phyloP scores from a whole-genome alignment of 2,797 vertebrate genomes.

The Anabas testudineus region DNA sequence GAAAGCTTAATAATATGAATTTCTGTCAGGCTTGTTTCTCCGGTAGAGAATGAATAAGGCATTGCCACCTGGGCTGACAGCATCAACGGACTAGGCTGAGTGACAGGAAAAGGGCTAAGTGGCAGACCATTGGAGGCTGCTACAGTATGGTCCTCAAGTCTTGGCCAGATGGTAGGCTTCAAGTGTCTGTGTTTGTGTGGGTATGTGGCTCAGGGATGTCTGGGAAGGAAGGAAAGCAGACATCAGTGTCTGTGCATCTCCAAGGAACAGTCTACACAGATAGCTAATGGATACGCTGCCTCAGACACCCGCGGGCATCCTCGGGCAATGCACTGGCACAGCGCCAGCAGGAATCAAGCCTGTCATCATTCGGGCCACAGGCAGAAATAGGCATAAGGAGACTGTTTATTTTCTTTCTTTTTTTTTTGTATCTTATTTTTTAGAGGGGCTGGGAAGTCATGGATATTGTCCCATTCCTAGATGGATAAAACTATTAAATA shows the following conservation, averaged over 20 bases:
- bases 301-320: constrained; percentile 78
- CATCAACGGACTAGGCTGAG: constrained; percentile 58
- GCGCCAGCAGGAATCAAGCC: constrained; percentile 74
- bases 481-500: constrained; percentile 25
- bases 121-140: constrained; percentile 65
- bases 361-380: constrained; percentile 76
- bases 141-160: constrained; percentile 49
- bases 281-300: constrained; percentile 76
- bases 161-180: constrained; percentile 73
- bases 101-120: constrained; percentile 71
- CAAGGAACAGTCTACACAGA: constrained; percentile 74
- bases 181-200: constrained; percentile 52
- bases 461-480: constrained; percentile 22
- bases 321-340: constrained; percentile 76
- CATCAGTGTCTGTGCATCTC: constrained; percentile 67
- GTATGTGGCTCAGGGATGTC: constrained; percentile 48
- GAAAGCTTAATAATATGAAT: constrained; percentile 36
- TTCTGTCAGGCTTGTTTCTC: constrained; percentile 36
- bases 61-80: constrained; percentile 77
- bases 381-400: constrained; percentile 60
- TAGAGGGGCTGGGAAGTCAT: not conserved
- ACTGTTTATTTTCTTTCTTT: constrained; percentile 54
- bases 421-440: constrained; percentile 33
- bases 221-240: constrained; percentile 62
- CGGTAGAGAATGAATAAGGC: constrained; percentile 47